These are phyloP conservation scores for Platycercus adscitus DNA, from an alignment of 2,113 vertebrate species.

Conservation along the genomic window DNA sequence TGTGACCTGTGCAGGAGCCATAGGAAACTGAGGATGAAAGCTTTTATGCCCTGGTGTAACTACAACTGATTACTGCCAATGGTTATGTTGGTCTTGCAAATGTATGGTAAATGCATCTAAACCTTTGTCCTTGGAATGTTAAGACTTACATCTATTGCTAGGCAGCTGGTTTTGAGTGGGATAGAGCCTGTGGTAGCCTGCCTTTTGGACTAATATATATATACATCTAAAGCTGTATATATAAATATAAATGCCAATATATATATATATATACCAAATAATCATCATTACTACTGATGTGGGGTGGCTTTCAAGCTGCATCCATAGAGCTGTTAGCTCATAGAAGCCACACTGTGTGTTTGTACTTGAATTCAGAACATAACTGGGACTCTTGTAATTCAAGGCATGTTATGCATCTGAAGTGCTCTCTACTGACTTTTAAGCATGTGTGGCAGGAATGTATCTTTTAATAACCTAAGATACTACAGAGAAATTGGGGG, in stretches of 20 bases:
- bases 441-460: background rate
- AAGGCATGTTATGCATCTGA: background rate
- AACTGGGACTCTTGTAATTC: background rate
- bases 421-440: background rate
- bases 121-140: background rate
- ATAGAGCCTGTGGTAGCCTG: background rate
- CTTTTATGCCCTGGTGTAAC: accelerated
- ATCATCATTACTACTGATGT: accelerated
- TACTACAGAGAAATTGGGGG: background rate
- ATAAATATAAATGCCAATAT: background rate
- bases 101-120: background rate
- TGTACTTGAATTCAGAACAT: background rate
- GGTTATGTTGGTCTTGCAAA: background rate
- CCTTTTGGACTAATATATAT: background rate
- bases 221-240: background rate
- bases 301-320: background rate
- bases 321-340: accelerated
- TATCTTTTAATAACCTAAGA: background rate
- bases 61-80: background rate
- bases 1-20: accelerated
- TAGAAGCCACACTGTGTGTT: background rate
- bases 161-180: background rate
- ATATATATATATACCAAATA: background rate
- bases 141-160: background rate
- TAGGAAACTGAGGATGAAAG: background rate